A percentile compares a stretch with the other conserved stretches of the same genome.
phyloP scores from a whole-genome alignment of 2,113 vertebrate genomes.

The Sinosuthora webbiana region DNA sequence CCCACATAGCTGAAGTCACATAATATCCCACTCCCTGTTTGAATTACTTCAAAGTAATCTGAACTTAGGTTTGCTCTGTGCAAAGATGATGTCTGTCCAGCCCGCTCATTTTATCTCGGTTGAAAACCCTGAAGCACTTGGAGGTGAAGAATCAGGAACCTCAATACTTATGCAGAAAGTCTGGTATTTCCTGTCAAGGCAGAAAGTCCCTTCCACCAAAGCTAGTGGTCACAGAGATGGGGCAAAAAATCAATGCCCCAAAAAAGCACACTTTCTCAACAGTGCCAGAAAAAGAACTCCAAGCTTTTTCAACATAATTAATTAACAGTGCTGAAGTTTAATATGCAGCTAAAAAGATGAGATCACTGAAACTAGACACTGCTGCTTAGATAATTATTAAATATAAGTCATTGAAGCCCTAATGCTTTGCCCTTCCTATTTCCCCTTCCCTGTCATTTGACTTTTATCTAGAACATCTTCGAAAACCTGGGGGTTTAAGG shows the following conservation, averaged over 20 bases:
- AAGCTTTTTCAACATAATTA: neutral
- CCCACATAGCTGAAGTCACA: neutral
- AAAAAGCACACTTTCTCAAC: neutral
- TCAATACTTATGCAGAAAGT: neutral
- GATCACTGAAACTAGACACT: neutral
- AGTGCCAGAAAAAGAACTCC: neutral
- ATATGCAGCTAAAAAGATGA: neutral
- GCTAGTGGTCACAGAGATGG: neutral
- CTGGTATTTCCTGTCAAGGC: neutral
- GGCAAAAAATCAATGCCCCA: neutral
- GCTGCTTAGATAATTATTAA: neutral
- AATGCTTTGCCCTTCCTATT: neutral
- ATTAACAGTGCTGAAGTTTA: neutral
- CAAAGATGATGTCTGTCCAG: neutral
- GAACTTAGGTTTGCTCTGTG: neutral
- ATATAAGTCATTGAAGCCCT: neutral
- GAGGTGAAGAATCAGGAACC: neutral
- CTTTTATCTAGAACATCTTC: constrained; percentile 12
- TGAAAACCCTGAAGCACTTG: neutral
- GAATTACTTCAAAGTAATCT: neutral
- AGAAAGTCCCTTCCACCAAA: neutral
- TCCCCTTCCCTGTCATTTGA: neutral
- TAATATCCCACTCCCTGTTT: neutral
- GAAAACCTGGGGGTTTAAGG: constrained; percentile 36
- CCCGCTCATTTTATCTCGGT: neutral